Evolutionary conservation across 2,113 vertebrate genomes (phyloP), one percentile per base, ranked within the genome.

Genomic region (Colaptes auratus): DNA sequence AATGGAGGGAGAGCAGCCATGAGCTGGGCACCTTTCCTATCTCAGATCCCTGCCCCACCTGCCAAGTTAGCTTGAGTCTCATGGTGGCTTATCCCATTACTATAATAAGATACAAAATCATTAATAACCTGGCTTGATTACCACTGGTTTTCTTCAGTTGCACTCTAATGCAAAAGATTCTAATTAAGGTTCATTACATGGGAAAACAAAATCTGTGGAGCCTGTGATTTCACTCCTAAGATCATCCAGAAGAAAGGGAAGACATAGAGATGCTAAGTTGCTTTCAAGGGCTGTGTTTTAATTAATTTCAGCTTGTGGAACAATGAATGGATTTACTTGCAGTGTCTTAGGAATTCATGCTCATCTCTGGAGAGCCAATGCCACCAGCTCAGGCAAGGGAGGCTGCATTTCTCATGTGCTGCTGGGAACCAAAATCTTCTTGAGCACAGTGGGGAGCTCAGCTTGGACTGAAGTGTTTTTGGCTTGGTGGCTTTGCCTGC

Each of bases 111-210:
- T 60, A 58, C 27, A 81, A 81, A 56, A 75, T 90, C 33, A 86
- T 86, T 94, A 93, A 92, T 92, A 89, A 92, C 72, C 69, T 75
- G 82, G 18, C 24, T 93, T 92, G 92, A 95, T 95, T 91, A 71
- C 60, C 86, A 82, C 60, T 23, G 39, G n/a, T 85, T 95, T 88
- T 91, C 79, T 89, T 92, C 30, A 46, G 48, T 39, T 82, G 53
- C 36, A 48, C 35, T 33, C 59, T 85, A 59, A 73, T 21, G 59
- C 66, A 48, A 72, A 66, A 93, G 59, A 70, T 89, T 94, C 79
- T 52, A 92, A 90, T 92, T 96, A 90, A 92, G 74, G 50, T 44
- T 91, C 76, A 76, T 95, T 93, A 89, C n/a, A 72, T 53, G 30
- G 73, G 15, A 42, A 44, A 12, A 50, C n/a, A 64, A 94, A 69